Conservation (phyloP, 2,797 vertebrate species). For the Sardinella longiceps region DNA sequence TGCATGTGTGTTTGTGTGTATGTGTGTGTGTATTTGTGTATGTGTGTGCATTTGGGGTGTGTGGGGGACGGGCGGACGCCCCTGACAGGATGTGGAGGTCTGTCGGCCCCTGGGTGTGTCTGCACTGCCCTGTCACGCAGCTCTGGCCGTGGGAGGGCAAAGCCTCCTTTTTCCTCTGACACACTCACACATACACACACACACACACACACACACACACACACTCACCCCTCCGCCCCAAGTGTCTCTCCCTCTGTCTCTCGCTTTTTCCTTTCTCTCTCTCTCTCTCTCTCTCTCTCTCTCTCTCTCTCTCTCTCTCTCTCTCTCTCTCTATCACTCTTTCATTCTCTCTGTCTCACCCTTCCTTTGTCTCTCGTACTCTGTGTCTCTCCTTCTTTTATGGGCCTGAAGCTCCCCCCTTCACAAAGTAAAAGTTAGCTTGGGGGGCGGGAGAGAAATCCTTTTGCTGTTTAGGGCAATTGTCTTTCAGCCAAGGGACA, state of each 20-base stretch:
- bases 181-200: slow-evolving; percentile 60
- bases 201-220: slow-evolving; percentile 65
- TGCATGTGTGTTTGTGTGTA: background rate
- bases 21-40: background rate
- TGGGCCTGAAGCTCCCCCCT: background rate
- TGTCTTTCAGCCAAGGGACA: background rate
- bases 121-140: slow-evolving; percentile 64
- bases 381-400: background rate
- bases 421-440: slow-evolving; percentile 44
- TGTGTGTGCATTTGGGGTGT: background rate
- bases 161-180: slow-evolving; percentile 22
- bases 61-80: slow-evolving; percentile 77
- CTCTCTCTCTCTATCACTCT: slow-evolving; percentile 53
- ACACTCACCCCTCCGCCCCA: slow-evolving; percentile 54
- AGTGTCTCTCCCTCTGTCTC: slow-evolving; percentile 58
- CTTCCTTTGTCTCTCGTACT: slow-evolving; percentile 56
- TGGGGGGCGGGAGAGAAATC: background rate
- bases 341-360: slow-evolving; percentile 62
- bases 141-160: slow-evolving; percentile 40
- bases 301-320: background rate
- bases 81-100: slow-evolving; percentile 80
- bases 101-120: slow-evolving; percentile 79
- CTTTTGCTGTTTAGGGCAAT: slow-evolving; percentile 1
- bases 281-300: background rate
- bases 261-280: background rate